Percentiles rank a stretch among this genome's conserved stretches.
phyloP scores from a whole-genome alignment of 2,888 invertebrate genomes.

The Cantharis nigra region DNA sequence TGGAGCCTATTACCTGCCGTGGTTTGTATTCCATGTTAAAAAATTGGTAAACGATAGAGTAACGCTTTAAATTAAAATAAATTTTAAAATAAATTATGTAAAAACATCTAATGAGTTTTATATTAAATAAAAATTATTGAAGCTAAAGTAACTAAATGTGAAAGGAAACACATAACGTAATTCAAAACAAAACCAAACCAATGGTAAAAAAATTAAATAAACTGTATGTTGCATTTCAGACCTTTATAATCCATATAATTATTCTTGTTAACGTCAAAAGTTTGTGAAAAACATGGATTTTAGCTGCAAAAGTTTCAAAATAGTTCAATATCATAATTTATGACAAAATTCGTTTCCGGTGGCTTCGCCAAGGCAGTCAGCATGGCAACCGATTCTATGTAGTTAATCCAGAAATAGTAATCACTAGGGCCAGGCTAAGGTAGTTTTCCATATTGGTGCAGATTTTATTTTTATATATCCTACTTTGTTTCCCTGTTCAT shows the following conservation, averaged over 20 bases:
- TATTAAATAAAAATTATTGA: not conserved
- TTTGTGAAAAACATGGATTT: not conserved
- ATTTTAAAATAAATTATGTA: too few relatives aligned
- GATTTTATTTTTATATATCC: not conserved
- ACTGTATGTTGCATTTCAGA: not conserved
- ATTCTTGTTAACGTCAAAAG: not conserved
- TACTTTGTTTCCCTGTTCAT: not conserved
- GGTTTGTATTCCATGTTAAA: too few relatives aligned
- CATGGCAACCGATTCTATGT: not conserved
- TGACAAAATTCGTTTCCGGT: not conserved
- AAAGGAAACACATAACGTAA: not conserved
- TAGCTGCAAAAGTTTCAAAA: not conserved
- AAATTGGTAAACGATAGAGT: too few relatives aligned
- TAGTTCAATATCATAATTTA: not conserved
- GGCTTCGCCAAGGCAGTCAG: not conserved
- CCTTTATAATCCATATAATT: not conserved
- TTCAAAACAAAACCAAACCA: not conserved
- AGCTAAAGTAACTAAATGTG: not conserved
- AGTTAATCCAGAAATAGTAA: not conserved
- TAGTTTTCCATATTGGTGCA: not conserved
- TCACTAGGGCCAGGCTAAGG: not conserved
- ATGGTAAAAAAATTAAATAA: not conserved
- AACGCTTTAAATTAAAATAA: too few relatives aligned
- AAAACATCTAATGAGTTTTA: too few relatives aligned
- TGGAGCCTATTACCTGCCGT: too few relatives aligned